Conservation (phyloP, 2,113 vertebrate genomes). For the Python bivittatus region DNA sequence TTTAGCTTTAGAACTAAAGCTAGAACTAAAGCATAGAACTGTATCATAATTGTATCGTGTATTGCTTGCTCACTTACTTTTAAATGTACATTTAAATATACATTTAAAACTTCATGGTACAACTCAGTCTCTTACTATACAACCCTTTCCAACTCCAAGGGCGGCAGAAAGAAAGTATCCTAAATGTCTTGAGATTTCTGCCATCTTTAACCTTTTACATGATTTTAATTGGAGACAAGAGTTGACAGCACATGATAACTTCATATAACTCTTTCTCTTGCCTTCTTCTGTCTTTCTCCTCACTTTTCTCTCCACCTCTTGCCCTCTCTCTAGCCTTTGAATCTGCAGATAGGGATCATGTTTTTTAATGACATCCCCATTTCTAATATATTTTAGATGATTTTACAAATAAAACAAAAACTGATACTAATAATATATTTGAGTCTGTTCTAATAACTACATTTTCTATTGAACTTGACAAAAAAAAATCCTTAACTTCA, state of each 20-base stretch:
- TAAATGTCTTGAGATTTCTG: no score
- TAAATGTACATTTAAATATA: no score
- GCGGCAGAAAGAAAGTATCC: no score
- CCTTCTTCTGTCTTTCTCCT: no score
- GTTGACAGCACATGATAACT: background rate
- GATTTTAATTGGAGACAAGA: background rate
- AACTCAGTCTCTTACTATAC: background rate
- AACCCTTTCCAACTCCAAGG: background rate
- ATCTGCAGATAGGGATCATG: background rate
- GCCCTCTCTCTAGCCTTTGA: background rate
- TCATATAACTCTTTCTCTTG: background rate
- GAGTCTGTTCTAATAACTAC: conserved; percentile 42
- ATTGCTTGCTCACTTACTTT: no score
- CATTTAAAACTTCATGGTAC: conserved; percentile 39
- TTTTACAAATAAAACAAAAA: background rate
- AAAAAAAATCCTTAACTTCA: conserved; percentile 46
- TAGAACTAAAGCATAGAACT: no score
- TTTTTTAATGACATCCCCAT: background rate
- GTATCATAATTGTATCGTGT: conserved; percentile 33
- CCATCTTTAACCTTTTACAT: no score
- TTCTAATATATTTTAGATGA: background rate
- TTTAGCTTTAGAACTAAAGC: no score
- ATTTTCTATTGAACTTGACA: conserved; percentile 50
- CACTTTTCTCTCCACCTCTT: background rate
- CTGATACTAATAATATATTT: conserved; percentile 41